Conservation (phyloP, 1,140 invertebrate species). For the Trachymyrmex septentrionalis region DNA sequence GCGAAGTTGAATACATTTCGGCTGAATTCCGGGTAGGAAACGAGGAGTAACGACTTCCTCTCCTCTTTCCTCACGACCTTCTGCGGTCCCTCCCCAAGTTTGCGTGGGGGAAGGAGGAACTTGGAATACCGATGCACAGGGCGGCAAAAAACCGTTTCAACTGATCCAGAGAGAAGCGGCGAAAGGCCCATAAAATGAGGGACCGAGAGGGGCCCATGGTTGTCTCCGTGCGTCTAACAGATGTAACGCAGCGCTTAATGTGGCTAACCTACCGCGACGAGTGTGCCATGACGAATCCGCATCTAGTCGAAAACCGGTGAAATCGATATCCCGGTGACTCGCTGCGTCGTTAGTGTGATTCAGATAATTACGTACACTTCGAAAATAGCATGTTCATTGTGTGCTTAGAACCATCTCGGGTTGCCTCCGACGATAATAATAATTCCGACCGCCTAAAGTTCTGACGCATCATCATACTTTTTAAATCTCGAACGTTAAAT, state of each 20-base stretch:
- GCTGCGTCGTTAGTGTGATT: conserved; percentile 29
- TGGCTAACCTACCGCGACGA: conserved; percentile 61
- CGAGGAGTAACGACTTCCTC: conserved; percentile 66
- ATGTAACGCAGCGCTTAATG: conserved; percentile 76
- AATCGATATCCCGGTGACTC: conserved; percentile 73
- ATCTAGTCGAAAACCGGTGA: conserved; percentile 74
- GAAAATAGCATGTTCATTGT: conserved; percentile 30
- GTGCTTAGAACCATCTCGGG: conserved; percentile 7
- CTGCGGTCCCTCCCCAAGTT: conserved; percentile 40
- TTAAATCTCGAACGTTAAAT: background rate
- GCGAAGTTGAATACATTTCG: conserved; percentile 62
- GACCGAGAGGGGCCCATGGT: conserved; percentile 32
- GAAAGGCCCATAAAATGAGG: conserved; percentile 63
- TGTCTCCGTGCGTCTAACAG: conserved; percentile 76
- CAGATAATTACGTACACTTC: conserved; percentile 56
- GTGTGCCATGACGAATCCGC: conserved; percentile 68
- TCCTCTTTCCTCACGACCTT: conserved; percentile 21
- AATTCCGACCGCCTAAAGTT: background rate
- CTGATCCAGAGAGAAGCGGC: conserved; percentile 41
- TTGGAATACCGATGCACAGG: conserved; percentile 65
- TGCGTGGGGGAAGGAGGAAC: background rate
- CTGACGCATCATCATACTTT: background rate
- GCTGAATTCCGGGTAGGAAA: conserved; percentile 73
- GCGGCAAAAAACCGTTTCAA: conserved; percentile 74
- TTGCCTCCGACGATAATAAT: conserved; percentile 17